Conservation (phyloP, 2,797 vertebrate genomes). For the Lophotriccus pileatus region DNA sequence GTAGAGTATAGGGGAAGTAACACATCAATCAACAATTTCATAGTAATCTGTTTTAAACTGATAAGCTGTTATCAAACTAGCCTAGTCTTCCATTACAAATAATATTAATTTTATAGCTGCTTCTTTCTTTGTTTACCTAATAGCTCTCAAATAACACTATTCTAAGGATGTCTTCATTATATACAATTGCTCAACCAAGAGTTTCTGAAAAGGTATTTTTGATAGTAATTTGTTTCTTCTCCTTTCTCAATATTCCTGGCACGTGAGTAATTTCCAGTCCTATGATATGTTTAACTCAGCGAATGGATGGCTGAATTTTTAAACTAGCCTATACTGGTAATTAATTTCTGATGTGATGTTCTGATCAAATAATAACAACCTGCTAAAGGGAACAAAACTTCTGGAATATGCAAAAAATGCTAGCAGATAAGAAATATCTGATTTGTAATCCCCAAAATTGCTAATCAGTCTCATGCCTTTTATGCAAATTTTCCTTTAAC, state of each 20-base stretch:
- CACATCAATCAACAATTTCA: not conserved
- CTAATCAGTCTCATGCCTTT: not conserved
- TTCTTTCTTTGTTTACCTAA: not conserved
- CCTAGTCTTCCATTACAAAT: not conserved
- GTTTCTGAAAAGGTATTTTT: not conserved
- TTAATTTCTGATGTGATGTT: not conserved
- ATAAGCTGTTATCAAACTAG: not conserved
- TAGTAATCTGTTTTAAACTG: not conserved
- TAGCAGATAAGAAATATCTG: not conserved
- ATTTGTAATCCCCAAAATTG: not conserved
- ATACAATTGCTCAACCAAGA: not conserved
- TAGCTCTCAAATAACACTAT: not conserved
- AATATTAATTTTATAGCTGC: not conserved
- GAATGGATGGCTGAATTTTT: not conserved
- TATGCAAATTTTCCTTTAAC: not conserved
- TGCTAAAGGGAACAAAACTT: not conserved
- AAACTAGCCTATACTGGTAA: not conserved
- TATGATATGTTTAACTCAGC: rapidly evolving
- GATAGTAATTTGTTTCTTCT: not conserved
- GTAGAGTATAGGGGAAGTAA: not conserved
- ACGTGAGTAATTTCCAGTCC: not conserved
- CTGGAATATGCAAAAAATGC: not conserved
- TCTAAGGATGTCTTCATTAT: not conserved
- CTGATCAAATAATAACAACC: not conserved
- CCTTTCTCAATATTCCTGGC: not conserved